Conservation (phyloP, 2,797 vertebrate genomes). For the Lacerta viridis region DNA sequence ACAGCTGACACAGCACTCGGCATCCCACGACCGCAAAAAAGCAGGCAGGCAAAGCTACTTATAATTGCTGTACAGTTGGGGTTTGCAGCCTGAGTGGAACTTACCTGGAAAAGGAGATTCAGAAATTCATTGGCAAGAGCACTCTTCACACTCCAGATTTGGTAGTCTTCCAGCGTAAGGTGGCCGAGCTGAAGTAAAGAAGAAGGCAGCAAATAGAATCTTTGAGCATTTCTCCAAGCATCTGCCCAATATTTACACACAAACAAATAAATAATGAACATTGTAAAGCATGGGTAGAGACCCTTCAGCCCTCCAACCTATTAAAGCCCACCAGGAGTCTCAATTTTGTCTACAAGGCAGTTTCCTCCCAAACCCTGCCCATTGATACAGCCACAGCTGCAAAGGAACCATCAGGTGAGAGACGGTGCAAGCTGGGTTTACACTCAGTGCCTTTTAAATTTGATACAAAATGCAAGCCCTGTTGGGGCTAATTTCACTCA, state of each 20-base stretch:
- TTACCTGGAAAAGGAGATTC: slow-evolving; percentile 97
- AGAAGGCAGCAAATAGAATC: background rate
- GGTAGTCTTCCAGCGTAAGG: slow-evolving; percentile 97
- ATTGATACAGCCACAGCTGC: no score
- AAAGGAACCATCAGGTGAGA: no score
- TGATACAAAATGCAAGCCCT: no score
- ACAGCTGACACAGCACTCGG: slow-evolving; percentile 37
- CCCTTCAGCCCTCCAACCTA: no score
- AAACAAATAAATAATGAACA: no score
- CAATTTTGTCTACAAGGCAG: no score
- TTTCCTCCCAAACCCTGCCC: no score
- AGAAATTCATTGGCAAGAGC: slow-evolving; percentile 97
- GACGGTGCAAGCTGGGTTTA: no score
- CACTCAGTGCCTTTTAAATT: no score
- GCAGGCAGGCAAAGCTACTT: background rate
- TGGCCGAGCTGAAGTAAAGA: slow-evolving; percentile 86
- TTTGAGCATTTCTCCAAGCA: background rate
- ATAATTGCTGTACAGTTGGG: background rate
- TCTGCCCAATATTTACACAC: background rate
- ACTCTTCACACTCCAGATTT: slow-evolving; percentile 99
- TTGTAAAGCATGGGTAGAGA: no score
- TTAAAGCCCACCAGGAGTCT: no score
- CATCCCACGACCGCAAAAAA: background rate
- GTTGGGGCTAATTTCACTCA: no score
- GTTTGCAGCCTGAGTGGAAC: slow-evolving; percentile 40